A percentile compares a stretch with the other conserved stretches of the same genome.
Conservation (phyloP, 2,888 invertebrate species). For the Alviniconcha strummeri region DNA sequence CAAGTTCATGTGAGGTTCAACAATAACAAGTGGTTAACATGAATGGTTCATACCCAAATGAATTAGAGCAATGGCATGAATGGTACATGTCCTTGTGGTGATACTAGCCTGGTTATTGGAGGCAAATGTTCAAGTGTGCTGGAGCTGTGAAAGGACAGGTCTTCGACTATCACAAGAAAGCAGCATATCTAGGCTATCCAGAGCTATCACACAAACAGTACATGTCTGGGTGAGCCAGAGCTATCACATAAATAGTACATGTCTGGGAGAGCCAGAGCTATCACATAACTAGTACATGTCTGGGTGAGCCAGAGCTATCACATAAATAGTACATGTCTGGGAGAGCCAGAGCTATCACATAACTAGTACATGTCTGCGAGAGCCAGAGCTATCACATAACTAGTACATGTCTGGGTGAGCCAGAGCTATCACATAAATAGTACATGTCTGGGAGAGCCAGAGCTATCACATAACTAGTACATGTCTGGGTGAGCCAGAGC, state of each 20-base stretch:
- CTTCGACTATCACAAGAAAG: not conserved
- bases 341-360: not conserved
- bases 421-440: not conserved
- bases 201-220: not conserved
- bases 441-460: not conserved
- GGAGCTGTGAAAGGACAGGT: not conserved
- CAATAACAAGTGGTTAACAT: too few species aligned
- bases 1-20: not conserved
- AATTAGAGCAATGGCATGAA: not conserved
- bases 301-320: not conserved
- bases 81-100: not conserved
- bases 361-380: not conserved
- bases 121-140: not conserved
- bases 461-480: not conserved
- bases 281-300: not conserved
- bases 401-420: not conserved
- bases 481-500: not conserved
- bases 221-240: not conserved
- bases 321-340: not conserved
- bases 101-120: not conserved
- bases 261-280: not conserved
- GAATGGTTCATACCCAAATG: not conserved
- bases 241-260: not conserved
- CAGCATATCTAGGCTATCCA: not conserved
- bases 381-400: too few species aligned